These are phyloP conservation scores for Enhydra lutris DNA, from an alignment of 2,113 vertebrate species.

Conservation along the genomic window DNA sequence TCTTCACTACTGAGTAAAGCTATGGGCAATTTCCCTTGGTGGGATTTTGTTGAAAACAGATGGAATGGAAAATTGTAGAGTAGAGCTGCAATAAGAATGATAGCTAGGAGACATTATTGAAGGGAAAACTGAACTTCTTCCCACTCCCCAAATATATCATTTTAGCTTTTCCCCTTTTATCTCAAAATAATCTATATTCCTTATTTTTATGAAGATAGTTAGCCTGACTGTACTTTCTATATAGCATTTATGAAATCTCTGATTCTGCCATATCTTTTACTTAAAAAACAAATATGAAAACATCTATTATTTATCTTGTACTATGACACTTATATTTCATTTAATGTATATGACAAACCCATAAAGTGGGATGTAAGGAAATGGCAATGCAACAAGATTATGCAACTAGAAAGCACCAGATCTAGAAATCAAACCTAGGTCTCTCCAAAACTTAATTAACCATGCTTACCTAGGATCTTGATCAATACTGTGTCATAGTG, in stretches of 20 bases:
- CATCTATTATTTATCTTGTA: background rate
- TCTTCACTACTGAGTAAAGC: background rate
- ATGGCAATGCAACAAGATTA: background rate
- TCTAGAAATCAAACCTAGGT: background rate
- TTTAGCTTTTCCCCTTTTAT: background rate
- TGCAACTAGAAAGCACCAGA: background rate
- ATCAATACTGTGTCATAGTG: background rate
- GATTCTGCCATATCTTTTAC: background rate
- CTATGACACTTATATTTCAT: background rate
- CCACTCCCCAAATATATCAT: background rate
- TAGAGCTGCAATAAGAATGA: background rate
- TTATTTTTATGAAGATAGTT: background rate
- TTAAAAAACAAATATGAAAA: background rate
- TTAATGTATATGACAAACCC: background rate
- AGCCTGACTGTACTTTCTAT: background rate
- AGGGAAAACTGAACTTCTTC: background rate
- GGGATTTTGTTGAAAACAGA: background rate
- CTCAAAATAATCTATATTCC: background rate
- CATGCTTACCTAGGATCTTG: background rate
- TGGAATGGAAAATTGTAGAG: background rate
- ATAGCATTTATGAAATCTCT: background rate
- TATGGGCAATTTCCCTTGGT: background rate
- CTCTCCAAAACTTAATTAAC: background rate
- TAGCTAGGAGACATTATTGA: background rate
- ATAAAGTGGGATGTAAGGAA: background rate